phyloP scores from a whole-genome alignment of 2,113 vertebrate species.

The Bubo scandiacus region DNA sequence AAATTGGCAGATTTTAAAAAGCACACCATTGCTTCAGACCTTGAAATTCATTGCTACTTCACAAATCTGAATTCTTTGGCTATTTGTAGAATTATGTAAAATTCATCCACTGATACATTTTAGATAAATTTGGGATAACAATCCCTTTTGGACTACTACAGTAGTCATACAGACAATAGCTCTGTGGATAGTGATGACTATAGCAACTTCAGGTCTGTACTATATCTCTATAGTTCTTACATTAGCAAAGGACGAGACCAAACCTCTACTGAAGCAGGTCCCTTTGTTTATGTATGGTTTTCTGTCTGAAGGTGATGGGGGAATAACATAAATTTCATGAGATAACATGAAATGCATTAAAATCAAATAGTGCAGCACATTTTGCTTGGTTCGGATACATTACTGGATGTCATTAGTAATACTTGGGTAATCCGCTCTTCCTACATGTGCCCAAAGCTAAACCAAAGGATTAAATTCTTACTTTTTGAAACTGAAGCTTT shows the following conservation, averaged over 20 bases:
- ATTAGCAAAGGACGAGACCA: not conserved
- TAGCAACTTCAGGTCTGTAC: not conserved
- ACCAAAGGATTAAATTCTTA: not conserved
- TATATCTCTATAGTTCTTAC: not conserved
- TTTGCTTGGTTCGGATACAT: not conserved
- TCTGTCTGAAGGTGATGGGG: not conserved
- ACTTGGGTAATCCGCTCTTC: not conserved
- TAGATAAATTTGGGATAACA: not conserved
- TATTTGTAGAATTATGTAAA: not conserved
- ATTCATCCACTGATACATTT: not conserved
- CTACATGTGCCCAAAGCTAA: not conserved
- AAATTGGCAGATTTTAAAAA: not conserved
- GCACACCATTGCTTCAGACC: not conserved
- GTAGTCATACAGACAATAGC: not conserved
- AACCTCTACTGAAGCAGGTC: not conserved
- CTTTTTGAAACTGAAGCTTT: not conserved
- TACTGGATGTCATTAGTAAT: not conserved
- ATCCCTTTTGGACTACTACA: rapidly evolving
- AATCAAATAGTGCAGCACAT: not conserved
- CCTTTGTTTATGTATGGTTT: not conserved
- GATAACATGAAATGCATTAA: not conserved
- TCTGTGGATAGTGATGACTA: not conserved
- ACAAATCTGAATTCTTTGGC: not conserved
- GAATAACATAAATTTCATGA: not conserved
- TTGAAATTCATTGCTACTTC: not conserved